Conservation (phyloP, 2,888 invertebrate species). For the Nezara viridula region DNA sequence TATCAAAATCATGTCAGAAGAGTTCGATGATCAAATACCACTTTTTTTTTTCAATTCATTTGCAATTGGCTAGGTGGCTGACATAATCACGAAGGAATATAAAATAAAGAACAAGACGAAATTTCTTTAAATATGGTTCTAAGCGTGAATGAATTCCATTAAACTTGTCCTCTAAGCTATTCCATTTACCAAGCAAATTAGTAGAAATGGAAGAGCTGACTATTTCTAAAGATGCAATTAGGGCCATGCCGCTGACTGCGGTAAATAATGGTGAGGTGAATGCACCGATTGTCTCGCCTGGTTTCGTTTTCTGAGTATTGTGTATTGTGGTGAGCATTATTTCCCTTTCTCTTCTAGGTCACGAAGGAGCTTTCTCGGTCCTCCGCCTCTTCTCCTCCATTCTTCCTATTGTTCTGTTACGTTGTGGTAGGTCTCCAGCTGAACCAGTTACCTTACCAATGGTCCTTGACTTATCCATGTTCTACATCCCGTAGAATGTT, state of each 20-base stretch:
- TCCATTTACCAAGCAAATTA: not conserved
- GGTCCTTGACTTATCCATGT: not conserved
- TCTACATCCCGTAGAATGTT: not conserved
- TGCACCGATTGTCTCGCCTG: conserved; percentile 4
- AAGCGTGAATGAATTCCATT: too few relatives aligned
- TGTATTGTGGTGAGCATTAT: conserved; percentile 35
- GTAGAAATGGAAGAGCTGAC: not conserved
- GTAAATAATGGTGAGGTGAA: conserved; percentile 14
- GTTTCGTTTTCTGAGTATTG: conserved; percentile 47
- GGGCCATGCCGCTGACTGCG: not conserved
- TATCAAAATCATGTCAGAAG: too few relatives aligned
- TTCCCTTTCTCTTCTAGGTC: conserved; percentile 49
- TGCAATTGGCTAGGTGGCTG: too few relatives aligned
- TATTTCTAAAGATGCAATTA: conserved; percentile 16
- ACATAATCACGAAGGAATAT: too few relatives aligned
- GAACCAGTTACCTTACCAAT: conserved; percentile 30
- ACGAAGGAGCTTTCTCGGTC: conserved; percentile 41
- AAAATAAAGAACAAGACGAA: too few relatives aligned
- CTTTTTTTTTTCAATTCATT: too few relatives aligned
- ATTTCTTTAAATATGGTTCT: too few relatives aligned
- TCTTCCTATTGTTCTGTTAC: conserved; percentile 22
- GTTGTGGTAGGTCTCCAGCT: conserved; percentile 5
- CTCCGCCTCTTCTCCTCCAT: not conserved
- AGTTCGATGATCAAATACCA: too few relatives aligned
- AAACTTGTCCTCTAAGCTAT: not conserved